Conservation (phyloP, 1,140 invertebrate genomes). For the Doryteuthis pealeii region DNA sequence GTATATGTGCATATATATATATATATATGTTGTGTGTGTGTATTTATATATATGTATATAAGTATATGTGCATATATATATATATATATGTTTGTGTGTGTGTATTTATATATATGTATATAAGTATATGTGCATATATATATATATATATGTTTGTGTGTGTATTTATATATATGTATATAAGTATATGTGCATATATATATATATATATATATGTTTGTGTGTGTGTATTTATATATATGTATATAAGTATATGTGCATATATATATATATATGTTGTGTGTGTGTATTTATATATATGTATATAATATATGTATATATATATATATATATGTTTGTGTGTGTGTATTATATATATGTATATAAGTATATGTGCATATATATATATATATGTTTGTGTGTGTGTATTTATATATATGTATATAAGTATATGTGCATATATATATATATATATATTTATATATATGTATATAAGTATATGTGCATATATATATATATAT, state of each 20-base stretch:
- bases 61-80: neutral
- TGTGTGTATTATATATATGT: neutral
- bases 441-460: too few relatives aligned
- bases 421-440: neutral
- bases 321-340: too few relatives aligned
- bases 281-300: neutral
- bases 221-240: too few relatives aligned
- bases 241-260: too few relatives aligned
- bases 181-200: too few relatives aligned
- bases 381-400: neutral
- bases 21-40: neutral
- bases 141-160: too few relatives aligned
- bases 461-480: too few relatives aligned
- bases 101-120: neutral
- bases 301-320: too few relatives aligned
- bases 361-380: neutral
- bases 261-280: neutral
- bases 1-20: neutral
- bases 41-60: neutral
- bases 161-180: neutral
- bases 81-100: neutral
- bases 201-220: too few relatives aligned
- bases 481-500: too few relatives aligned
- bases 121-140: neutral
- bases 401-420: too few relatives aligned